These are phyloP conservation scores for Kryptopterus vitreolus DNA, from an alignment of 2,797 vertebrate genomes.

Conservation along the genomic window DNA sequence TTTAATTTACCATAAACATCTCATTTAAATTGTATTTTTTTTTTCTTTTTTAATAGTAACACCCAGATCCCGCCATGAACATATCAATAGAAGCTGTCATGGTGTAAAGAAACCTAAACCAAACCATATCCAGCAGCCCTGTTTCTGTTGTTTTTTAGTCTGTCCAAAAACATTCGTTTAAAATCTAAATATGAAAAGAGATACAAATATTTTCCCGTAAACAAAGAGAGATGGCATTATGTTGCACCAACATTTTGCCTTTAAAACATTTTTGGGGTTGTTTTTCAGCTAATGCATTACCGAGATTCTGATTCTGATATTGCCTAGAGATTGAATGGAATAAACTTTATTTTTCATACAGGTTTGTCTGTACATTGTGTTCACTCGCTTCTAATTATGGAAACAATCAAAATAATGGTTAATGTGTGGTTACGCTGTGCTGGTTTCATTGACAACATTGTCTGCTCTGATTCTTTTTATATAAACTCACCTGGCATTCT, in stretches of 20 bases:
- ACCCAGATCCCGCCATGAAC: no score
- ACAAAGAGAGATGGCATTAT: background rate
- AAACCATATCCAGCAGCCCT: no score
- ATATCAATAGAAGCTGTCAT: no score
- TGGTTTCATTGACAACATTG: slow-evolving; percentile 28
- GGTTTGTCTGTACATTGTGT: background rate
- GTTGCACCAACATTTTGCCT: no score
- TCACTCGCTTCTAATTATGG: slow-evolving; percentile 46
- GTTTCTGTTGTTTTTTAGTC: background rate
- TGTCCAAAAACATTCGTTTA: background rate
- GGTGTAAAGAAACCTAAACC: no score
- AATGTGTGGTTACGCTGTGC: slow-evolving; percentile 12
- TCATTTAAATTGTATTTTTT: no score
- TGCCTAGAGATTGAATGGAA: background rate
- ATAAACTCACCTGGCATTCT: slow-evolving; percentile 49
- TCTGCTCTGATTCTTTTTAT: slow-evolving; percentile 35
- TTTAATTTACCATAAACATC: no score
- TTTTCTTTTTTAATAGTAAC: no score
- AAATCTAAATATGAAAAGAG: no score
- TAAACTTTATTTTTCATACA: background rate
- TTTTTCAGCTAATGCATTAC: slow-evolving; percentile 4
- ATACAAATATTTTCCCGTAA: background rate
- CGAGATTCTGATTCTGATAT: background rate
- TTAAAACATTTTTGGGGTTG: background rate
- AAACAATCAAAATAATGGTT: slow-evolving; percentile 12